Percentiles rank a stretch among this genome's conserved stretches.
phyloP scores from a whole-genome alignment of 92 coral and sea anemone genomes.

The Epizoanthus fatuus region DNA sequence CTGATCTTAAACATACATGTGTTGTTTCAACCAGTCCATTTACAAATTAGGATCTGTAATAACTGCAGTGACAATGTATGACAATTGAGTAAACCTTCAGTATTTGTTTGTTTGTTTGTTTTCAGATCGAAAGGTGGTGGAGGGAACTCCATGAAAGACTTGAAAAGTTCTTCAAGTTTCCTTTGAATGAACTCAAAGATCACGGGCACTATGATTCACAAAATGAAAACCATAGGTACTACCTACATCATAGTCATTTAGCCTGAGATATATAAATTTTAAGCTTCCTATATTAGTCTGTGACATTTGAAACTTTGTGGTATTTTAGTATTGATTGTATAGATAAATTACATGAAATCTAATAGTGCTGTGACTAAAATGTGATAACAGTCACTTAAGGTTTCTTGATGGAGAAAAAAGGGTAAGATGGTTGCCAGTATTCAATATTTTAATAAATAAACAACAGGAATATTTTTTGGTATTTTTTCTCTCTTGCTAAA shows the following conservation, averaged over 20 bases:
- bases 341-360: conserved; percentile 6
- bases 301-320: background rate
- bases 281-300: conserved; percentile 1
- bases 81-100: background rate
- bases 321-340: background rate
- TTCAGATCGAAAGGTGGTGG: conserved; percentile 71
- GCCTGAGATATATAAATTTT: background rate
- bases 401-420: background rate
- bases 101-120: conserved; percentile 20
- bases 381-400: conserved; percentile 3
- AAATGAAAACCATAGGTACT: conserved; percentile 62
- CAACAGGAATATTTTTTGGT: background rate
- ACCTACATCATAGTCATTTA: background rate
- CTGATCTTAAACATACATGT: too few species aligned
- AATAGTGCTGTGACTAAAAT: background rate
- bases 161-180: conserved; percentile 67
- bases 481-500: conserved; percentile 1
- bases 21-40: too few species aligned
- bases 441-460: background rate
- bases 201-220: conserved; percentile 66
- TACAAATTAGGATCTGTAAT: background rate
- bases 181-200: conserved; percentile 57
- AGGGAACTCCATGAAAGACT: conserved; percentile 68
- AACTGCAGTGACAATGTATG: background rate
- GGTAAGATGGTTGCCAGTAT: background rate